These are phyloP conservation scores for Siphlonurus alternatus DNA, from an alignment of 2,888 invertebrate genomes.

Conservation along the genomic window DNA sequence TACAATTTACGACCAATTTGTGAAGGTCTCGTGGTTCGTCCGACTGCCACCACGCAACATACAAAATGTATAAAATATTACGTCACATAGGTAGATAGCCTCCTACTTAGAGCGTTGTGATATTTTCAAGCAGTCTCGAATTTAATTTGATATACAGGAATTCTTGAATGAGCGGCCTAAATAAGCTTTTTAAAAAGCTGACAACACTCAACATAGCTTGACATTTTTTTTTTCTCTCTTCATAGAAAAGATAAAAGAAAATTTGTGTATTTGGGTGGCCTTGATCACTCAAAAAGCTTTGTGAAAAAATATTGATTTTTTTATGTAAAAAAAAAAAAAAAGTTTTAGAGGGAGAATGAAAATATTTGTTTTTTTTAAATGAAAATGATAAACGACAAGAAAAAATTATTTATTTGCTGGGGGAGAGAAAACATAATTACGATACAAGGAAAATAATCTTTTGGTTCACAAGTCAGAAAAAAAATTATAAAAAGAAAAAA, in stretches of 20 bases:
- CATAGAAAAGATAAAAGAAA: neutral
- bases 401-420: neutral
- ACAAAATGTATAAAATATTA: neutral
- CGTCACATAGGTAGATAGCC: neutral
- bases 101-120: neutral
- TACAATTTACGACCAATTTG: neutral
- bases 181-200: neutral
- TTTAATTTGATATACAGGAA: neutral
- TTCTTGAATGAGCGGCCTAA: neutral
- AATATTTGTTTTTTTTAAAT: neutral
- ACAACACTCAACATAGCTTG: neutral
- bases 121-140: neutral
- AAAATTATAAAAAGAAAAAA: no score
- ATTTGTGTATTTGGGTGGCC: neutral
- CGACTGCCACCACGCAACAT: neutral
- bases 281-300: neutral
- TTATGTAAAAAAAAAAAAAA: neutral
- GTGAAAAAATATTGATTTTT: neutral
- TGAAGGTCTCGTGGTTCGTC: neutral
- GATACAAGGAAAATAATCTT: no score
- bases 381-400: neutral
- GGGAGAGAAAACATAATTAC: neutral
- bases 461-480: no score
- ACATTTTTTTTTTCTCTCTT: neutral
- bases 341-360: neutral